Conservation (phyloP, 2,888 invertebrate genomes). For the Molanna angustata region DNA sequence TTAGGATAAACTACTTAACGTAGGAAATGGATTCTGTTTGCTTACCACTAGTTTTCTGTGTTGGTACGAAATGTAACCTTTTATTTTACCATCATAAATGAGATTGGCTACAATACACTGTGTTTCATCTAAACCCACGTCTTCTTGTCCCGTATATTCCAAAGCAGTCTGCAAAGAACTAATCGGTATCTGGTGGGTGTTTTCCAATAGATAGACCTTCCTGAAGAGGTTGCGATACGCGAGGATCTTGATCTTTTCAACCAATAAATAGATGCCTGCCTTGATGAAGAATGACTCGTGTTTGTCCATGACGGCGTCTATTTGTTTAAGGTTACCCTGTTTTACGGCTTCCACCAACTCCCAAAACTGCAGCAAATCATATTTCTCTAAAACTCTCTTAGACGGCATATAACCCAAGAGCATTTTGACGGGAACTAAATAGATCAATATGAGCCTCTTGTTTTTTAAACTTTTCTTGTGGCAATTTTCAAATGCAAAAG, state of each 20-base stretch:
- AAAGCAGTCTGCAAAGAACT: constrained; percentile 79
- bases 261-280: constrained; percentile 95
- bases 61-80: constrained; percentile 96
- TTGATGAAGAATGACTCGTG: constrained; percentile 92
- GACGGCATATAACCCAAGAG: constrained; percentile 94
- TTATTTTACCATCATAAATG: constrained; percentile 95
- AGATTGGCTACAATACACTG: constrained; percentile 96
- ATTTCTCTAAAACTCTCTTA: constrained; percentile 74
- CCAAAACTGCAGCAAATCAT: constrained; percentile 87
- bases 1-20: constrained; percentile 62
- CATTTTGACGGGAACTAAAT: constrained; percentile 97
- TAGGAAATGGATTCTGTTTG: constrained; percentile 95
- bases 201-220: constrained; percentile 75
- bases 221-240: constrained; percentile 96
- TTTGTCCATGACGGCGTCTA: constrained; percentile 79
- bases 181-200: constrained; percentile 86
- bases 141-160: constrained; percentile 74
- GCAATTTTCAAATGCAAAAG: constrained; percentile 91
- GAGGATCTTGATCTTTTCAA: constrained; percentile 93
- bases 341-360: constrained; percentile 86
- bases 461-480: constrained; percentile 78
- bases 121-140: constrained; percentile 91
- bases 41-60: constrained; percentile 97
- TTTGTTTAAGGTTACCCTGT: constrained; percentile 80
- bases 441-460: constrained; percentile 89